These are phyloP conservation scores for Peromyscus leucopus DNA, from an alignment of 2,113 vertebrate species.

Conservation along the genomic window DNA sequence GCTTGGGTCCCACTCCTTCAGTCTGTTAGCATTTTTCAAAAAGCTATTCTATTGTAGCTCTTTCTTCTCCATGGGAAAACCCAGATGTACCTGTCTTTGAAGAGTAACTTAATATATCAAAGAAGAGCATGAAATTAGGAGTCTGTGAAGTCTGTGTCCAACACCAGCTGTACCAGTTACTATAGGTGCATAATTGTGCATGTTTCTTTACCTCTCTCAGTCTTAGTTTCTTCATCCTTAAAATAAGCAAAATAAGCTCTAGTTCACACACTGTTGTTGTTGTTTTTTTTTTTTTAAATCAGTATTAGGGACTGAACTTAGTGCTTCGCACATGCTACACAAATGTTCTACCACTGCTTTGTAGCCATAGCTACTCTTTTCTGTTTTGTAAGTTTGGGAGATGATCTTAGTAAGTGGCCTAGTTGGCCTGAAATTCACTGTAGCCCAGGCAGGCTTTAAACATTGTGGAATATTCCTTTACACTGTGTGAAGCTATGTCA, in stretches of 20 bases:
- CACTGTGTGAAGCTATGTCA: not conserved
- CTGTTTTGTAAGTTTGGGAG: not conserved
- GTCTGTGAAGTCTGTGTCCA: conserved; percentile 13
- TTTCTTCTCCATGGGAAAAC: conserved; percentile 14
- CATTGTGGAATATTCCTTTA: not conserved
- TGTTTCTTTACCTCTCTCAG: not conserved
- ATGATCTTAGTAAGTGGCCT: not conserved
- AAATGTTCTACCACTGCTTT: not conserved
- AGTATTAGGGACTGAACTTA: not conserved
- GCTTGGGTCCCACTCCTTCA: conserved; percentile 33
- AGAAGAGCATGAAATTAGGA: not conserved
- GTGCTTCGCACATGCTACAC: not conserved
- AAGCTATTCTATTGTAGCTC: not conserved
- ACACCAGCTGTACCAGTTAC: not conserved
- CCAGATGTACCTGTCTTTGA: not conserved
- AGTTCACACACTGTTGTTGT: not conserved
- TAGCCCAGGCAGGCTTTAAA: not conserved
- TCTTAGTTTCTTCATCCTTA: not conserved
- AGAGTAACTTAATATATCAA: not conserved
- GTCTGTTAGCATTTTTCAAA: not conserved
- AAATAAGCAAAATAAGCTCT: conserved; percentile 4
- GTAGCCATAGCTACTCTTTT: not conserved
- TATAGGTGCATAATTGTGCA: not conserved
- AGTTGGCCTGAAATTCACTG: not conserved
- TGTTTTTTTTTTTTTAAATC: not conserved